phyloP scores from a whole-genome alignment of 2,113 vertebrate species.

The Amia ocellicauda region DNA sequence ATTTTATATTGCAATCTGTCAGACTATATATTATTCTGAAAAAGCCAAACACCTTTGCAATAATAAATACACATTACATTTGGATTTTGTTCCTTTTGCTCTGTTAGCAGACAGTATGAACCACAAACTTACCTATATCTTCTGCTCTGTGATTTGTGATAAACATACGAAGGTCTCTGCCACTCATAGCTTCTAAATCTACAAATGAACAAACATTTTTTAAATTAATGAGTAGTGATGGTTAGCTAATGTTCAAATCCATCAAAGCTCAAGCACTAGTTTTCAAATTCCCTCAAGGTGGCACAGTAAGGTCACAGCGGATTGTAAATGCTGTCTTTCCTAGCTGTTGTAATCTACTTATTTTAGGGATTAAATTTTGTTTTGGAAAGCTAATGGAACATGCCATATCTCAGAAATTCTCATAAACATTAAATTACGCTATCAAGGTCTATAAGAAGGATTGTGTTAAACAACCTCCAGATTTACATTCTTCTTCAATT shows the following conservation, averaged over 20 bases:
- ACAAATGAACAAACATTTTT: conserved; percentile 1
- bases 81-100: no score
- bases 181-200: conserved; percentile 48
- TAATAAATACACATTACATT: no score
- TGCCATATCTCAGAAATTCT: conserved; percentile 17
- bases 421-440: conserved; percentile 23
- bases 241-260: background rate
- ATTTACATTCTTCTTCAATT: no score
- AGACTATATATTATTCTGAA: no score
- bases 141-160: conserved; percentile 44
- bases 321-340: conserved; percentile 11
- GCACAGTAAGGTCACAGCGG: conserved; percentile 16
- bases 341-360: conserved; percentile 29
- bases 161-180: conserved; percentile 42
- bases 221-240: background rate
- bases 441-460: no score
- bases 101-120: conserved; percentile 1
- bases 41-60: no score
- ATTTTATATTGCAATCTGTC: no score
- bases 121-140: conserved; percentile 60
- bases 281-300: conserved; percentile 10
- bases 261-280: background rate
- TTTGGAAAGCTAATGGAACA: conserved; percentile 19
- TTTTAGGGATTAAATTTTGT: conserved; percentile 31
- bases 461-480: no score